phyloP scores from a whole-genome alignment of 2,888 invertebrate genomes.

The Synanthedon vespiformis region DNA sequence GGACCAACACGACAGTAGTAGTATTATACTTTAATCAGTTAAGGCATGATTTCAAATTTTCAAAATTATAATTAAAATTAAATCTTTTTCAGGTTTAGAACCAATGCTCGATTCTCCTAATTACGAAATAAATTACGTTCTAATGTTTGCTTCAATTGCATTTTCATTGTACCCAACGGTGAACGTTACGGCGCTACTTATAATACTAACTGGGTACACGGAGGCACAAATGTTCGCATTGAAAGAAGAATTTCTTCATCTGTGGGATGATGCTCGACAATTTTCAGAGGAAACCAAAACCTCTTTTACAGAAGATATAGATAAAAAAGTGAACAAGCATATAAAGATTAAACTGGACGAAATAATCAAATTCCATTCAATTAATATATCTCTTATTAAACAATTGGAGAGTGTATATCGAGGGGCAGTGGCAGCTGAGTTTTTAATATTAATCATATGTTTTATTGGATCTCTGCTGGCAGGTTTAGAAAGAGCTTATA shows the following conservation, averaged over 20 bases:
- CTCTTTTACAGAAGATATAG: not conserved
- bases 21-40: no score
- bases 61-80: not conserved
- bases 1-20: no score
- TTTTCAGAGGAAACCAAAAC: not conserved
- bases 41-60: not conserved
- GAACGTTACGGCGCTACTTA: conserved; percentile 26
- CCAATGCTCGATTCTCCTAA: conserved; percentile 37
- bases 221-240: conserved; percentile 38
- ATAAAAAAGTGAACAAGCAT: not conserved
- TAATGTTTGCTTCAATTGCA: conserved; percentile 11
- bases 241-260: conserved; percentile 24
- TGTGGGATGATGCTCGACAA: conserved; percentile 21
- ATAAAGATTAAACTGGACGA: conserved; percentile 15
- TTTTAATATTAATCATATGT: conserved; percentile 17
- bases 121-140: conserved; percentile 25
- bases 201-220: conserved; percentile 29
- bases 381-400: conserved; percentile 14
- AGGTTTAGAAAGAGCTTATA: conserved; percentile 28
- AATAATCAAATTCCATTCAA: conserved; percentile 18
- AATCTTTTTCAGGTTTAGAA: conserved; percentile 26
- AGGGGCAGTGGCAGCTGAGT: conserved; percentile 24
- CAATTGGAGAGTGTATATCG: conserved; percentile 22
- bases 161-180: conserved; percentile 24
- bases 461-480: conserved; percentile 25